Conservation (phyloP, 2,113 vertebrate species). For the Rousettus leschenaultii region DNA sequence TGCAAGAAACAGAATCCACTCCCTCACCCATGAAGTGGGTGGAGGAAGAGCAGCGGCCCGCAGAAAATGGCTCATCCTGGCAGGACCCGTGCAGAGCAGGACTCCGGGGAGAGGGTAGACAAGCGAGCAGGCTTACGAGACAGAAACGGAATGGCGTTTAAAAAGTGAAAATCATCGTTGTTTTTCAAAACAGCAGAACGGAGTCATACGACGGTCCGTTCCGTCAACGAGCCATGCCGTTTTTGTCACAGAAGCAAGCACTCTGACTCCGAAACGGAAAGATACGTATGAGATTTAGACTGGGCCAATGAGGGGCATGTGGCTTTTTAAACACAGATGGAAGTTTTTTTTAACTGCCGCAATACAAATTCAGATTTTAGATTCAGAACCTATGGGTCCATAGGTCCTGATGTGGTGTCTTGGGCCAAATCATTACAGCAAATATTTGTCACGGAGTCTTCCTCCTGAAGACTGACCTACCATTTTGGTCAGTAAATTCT, state of each 20-base stretch:
- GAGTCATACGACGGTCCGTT: background rate
- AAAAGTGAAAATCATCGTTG: background rate
- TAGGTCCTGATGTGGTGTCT: background rate
- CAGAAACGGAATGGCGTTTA: background rate
- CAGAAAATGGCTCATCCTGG: no score
- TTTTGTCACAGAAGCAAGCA: background rate
- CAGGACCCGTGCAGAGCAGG: no score
- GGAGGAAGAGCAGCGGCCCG: no score
- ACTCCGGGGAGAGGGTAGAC: background rate
- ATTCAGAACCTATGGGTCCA: background rate
- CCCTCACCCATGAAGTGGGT: no score
- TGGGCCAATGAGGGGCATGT: background rate
- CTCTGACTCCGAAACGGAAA: background rate
- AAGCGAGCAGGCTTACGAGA: background rate
- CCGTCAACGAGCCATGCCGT: background rate
- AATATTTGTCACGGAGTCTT: background rate
- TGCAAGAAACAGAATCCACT: no score
- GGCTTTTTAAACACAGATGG: background rate
- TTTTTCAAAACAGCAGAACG: no score
- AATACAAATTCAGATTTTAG: background rate
- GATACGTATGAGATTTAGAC: background rate
- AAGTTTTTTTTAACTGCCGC: background rate
- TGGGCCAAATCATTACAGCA: background rate
- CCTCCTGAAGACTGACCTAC: background rate
- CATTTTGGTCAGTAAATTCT: background rate